phyloP scores from a whole-genome alignment of 2,113 vertebrate genomes.

The Pao palembangensis region DNA sequence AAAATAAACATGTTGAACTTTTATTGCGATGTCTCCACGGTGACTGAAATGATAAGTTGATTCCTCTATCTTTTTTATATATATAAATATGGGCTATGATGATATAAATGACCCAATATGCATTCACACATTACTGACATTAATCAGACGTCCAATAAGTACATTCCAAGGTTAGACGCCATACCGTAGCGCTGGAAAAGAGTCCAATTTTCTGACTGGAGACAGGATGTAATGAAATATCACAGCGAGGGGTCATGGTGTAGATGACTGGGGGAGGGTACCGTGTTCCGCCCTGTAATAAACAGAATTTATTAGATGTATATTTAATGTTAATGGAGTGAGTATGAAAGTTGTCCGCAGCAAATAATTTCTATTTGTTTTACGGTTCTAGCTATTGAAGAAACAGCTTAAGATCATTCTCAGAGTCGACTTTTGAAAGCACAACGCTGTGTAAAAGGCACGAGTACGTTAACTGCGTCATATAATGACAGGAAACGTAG shows the following conservation, averaged over 20 bases:
- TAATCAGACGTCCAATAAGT: constrained; percentile 59
- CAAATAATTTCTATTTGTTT: constrained; percentile 15
- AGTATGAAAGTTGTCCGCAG: constrained; percentile 30
- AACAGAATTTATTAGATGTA: constrained; percentile 56
- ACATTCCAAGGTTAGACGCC: constrained; percentile 59
- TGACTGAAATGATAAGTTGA: constrained; percentile 55
- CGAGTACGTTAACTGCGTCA: constrained; percentile 2
- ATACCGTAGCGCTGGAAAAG: constrained; percentile 33
- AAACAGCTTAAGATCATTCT: constrained; percentile 10
- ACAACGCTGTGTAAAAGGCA: not conserved
- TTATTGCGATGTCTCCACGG: constrained; percentile 47
- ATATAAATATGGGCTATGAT: constrained; percentile 52
- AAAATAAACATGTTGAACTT: constrained; percentile 7
- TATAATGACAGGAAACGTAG: constrained; percentile 3
- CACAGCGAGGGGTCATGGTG: constrained; percentile 43
- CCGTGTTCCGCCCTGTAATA: constrained; percentile 48
- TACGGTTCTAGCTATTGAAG: constrained; percentile 20
- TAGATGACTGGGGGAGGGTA: constrained; percentile 31
- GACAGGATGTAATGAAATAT: constrained; percentile 56
- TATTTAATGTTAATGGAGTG: constrained; percentile 45
- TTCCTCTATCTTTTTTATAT: constrained; percentile 41
- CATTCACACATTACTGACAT: constrained; percentile 57
- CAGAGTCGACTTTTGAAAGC: constrained; percentile 4
- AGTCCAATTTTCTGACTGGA: constrained; percentile 35
- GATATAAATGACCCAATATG: constrained; percentile 52